These are phyloP conservation scores for Deroptyus accipitrinus DNA, from an alignment of 2,113 vertebrate genomes.

Conservation along the genomic window DNA sequence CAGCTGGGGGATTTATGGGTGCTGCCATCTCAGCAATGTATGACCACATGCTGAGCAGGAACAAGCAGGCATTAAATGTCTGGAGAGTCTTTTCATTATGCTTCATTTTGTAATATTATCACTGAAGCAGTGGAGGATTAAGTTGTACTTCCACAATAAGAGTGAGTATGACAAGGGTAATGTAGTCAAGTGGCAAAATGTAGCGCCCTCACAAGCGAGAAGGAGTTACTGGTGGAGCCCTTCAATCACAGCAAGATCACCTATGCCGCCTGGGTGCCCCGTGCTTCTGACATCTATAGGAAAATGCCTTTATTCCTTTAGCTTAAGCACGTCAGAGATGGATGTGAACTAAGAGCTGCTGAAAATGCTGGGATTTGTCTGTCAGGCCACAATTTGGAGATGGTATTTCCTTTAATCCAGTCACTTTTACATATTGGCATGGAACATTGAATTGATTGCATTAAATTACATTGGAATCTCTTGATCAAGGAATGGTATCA, in stretches of 20 bases:
- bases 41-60: background rate
- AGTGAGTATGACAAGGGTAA: background rate
- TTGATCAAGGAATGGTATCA: conserved; percentile 54
- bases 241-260: background rate
- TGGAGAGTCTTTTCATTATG: background rate
- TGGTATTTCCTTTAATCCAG: conserved; percentile 59
- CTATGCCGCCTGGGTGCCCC: accelerated
- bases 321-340: conserved; percentile 4
- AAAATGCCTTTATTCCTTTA: conserved; percentile 23
- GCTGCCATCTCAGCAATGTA: accelerated
- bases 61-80: background rate
- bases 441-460: conserved; percentile 55
- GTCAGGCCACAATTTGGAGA: conserved; percentile 29
- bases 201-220: background rate
- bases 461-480: conserved; percentile 54
- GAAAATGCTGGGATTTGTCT: conserved; percentile 55
- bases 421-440: conserved; percentile 53
- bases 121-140: background rate
- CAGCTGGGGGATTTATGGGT: accelerated
- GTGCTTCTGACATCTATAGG: background rate
- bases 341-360: background rate
- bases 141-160: background rate
- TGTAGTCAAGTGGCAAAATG: conserved; percentile 8
- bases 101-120: background rate
- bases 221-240: background rate